Evolutionary conservation across 2,888 invertebrate genomes (phyloP).

Genomic region (Trichacis sp.): DNA sequence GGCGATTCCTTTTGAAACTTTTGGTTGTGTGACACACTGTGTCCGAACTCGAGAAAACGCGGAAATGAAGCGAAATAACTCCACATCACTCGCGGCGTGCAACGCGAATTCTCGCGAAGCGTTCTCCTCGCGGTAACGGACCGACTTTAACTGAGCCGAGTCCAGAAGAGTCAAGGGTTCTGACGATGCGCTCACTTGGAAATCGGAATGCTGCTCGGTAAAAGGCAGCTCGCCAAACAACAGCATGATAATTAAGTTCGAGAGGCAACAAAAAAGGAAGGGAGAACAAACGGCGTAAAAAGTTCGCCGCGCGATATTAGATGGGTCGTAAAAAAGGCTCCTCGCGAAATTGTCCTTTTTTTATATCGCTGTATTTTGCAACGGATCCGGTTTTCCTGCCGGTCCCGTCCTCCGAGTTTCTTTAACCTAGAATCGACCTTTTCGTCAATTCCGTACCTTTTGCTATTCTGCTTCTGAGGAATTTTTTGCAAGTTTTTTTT

Average conservation of each 20-base stretch:
- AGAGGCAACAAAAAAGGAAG: neutral
- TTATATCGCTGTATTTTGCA: neutral
- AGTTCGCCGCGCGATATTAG: too few species aligned
- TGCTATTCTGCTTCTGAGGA: neutral
- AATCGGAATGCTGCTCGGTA: constrained; percentile 26
- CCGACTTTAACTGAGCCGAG: constrained; percentile 28
- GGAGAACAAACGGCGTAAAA: constrained; percentile 1
- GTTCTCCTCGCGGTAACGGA: constrained; percentile 40
- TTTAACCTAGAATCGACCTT: constrained; percentile 42
- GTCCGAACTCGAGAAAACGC: constrained; percentile 5
- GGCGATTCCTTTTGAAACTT: constrained; percentile 2
- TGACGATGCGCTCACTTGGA: constrained; percentile 21
- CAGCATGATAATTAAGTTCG: neutral
- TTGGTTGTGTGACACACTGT: constrained; percentile 2
- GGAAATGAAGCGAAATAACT: constrained; percentile 22
- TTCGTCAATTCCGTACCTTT: constrained; percentile 22
- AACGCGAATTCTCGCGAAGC: constrained; percentile 35
- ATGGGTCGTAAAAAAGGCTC: too few species aligned
- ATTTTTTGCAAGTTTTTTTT: neutral
- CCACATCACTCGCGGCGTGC: constrained; percentile 32
- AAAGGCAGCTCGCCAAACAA: constrained; percentile 8
- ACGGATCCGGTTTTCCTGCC: neutral
- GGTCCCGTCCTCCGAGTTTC: constrained; percentile 33
- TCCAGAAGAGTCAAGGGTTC: constrained; percentile 14
- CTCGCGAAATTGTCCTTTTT: neutral